phyloP scores from a whole-genome alignment of 2,113 vertebrate genomes.

The Lates calcarifer region DNA sequence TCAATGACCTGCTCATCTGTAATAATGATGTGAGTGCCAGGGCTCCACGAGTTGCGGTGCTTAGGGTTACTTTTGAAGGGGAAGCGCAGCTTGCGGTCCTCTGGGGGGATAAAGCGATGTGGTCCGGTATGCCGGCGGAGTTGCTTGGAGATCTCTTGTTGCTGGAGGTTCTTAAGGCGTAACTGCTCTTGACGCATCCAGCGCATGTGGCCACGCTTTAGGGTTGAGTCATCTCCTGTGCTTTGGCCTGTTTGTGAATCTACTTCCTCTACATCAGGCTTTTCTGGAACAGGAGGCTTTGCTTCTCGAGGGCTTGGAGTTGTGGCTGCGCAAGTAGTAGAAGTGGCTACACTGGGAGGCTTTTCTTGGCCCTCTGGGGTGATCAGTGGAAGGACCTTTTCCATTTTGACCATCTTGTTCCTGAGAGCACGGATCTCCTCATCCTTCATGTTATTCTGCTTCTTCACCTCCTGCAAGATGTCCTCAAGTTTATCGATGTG shows the following conservation, averaged over 20 bases:
- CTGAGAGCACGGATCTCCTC: constrained; percentile 95
- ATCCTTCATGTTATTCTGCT: constrained; percentile 98
- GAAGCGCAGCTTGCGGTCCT: constrained; percentile 97
- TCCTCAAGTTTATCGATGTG: constrained; percentile 98
- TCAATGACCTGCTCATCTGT: constrained; percentile 96
- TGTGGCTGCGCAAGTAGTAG: constrained; percentile 13
- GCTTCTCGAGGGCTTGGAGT: constrained; percentile 70
- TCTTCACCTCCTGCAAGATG: constrained; percentile 98
- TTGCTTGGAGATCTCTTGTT: constrained; percentile 96
- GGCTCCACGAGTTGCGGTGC: constrained; percentile 98
- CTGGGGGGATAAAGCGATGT: constrained; percentile 96
- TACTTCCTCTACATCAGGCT: constrained; percentile 72
- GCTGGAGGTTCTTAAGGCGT: constrained; percentile 94
- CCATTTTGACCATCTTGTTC: constrained; percentile 99
- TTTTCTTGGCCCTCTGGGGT: constrained; percentile 84
- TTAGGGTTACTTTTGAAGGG: constrained; percentile 98
- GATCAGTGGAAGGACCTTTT: constrained; percentile 95
- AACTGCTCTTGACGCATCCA: constrained; percentile 97
- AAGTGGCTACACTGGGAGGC: neutral
- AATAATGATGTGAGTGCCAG: constrained; percentile 97
- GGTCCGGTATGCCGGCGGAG: constrained; percentile 92
- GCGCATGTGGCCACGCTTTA: constrained; percentile 88
- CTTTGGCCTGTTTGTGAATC: constrained; percentile 86
- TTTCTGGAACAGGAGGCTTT: constrained; percentile 75
- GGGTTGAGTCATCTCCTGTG: constrained; percentile 87